Evolutionary conservation across 2,888 invertebrate species (phyloP).

Genomic region (Leptopilina myrica): DNA sequence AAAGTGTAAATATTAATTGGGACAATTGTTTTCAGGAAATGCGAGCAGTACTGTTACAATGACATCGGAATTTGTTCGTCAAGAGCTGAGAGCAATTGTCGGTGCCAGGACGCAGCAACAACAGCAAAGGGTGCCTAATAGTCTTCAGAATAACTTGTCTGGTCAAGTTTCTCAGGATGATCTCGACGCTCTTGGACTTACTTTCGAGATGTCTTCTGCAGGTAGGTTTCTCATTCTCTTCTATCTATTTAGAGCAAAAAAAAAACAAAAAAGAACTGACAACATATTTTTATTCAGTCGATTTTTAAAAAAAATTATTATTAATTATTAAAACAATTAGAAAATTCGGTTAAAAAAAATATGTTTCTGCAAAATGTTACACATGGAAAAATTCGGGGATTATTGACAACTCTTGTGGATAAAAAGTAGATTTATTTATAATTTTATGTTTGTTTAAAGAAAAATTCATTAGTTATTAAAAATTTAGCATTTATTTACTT

Average conservation of each 20-base stretch:
- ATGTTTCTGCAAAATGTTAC: constrained; percentile 14
- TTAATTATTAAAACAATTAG: not conserved
- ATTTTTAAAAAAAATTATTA: constrained; percentile 1
- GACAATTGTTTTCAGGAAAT: constrained; percentile 75
- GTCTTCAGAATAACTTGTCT: constrained; percentile 72
- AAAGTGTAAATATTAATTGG: not conserved
- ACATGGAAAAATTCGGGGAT: not conserved
- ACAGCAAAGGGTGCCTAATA: constrained; percentile 75
- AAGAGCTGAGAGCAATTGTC: constrained; percentile 92
- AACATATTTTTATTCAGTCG: constrained; percentile 55
- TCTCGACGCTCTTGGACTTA: constrained; percentile 84
- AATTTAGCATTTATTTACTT: too few species aligned
- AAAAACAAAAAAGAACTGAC: too few species aligned
- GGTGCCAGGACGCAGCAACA: constrained; percentile 84
- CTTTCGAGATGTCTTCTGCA: constrained; percentile 83
- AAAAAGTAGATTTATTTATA: not conserved
- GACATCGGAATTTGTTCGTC: constrained; percentile 92
- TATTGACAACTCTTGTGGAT: not conserved
- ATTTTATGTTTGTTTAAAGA: not conserved
- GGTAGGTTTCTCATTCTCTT: constrained; percentile 76
- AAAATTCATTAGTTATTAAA: too few species aligned
- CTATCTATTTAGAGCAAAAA: too few species aligned
- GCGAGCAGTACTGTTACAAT: constrained; percentile 79
- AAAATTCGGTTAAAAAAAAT: constrained; percentile 1
- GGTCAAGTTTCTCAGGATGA: constrained; percentile 80